These are phyloP conservation scores for Lepidurus packardi DNA, from an alignment of 1,140 invertebrate genomes.

Conservation along the genomic window DNA sequence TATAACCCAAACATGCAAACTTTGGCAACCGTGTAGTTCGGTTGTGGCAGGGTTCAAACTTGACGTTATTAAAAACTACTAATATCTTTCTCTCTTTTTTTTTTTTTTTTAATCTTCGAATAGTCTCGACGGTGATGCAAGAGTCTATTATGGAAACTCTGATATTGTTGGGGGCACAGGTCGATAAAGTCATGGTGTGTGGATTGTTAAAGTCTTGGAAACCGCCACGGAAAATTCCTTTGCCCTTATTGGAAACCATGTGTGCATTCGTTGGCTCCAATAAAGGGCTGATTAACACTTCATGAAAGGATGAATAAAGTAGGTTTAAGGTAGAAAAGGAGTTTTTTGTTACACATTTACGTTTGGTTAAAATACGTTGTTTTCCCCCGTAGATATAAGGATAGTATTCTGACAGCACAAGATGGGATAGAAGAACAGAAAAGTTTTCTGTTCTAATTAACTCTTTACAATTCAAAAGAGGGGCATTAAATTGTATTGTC, in stretches of 20 bases:
- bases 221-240: background rate
- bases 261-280: conserved; percentile 12
- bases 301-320: background rate
- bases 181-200: background rate
- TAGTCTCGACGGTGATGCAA: conserved; percentile 26
- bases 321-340: background rate
- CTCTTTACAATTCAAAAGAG: background rate
- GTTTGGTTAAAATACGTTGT: too few relatives aligned
- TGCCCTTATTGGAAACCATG: background rate
- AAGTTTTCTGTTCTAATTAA: background rate
- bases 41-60: background rate
- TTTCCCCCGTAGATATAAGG: too few relatives aligned
- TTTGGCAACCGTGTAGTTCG: background rate
- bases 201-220: conserved; percentile 25
- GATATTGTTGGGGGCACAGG: background rate
- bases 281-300: background rate
- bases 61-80: background rate
- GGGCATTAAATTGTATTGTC: background rate
- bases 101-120: background rate
- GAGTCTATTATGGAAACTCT: conserved; percentile 29
- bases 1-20: background rate
- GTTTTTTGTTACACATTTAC: too few relatives aligned
- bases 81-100: background rate
- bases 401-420: background rate
- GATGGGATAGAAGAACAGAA: background rate